Percentiles rank a stretch among this genome's conserved stretches.
These are phyloP conservation scores for Rotaria socialis DNA, from an alignment of 2,888 invertebrate species.

Conservation along the genomic window DNA sequence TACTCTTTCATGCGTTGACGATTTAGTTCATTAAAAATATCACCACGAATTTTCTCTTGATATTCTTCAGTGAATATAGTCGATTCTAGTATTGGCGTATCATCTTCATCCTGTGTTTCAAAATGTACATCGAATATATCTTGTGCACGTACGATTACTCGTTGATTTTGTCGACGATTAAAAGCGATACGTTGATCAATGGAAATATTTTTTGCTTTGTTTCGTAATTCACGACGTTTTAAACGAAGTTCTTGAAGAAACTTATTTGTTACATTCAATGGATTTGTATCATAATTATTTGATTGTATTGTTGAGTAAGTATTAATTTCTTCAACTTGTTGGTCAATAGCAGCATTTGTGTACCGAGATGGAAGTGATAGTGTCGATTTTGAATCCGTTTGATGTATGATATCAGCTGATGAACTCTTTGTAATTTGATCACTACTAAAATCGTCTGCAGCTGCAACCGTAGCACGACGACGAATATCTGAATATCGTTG, in stretches of 20 bases:
- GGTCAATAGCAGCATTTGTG: neutral
- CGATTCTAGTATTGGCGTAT: neutral
- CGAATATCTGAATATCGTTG: neutral
- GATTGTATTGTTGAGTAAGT: neutral
- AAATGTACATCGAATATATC: constrained; percentile 30
- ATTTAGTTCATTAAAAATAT: constrained; percentile 34
- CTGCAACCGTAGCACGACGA: neutral
- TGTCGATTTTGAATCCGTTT: neutral
- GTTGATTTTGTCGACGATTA: neutral
- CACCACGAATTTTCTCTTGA: constrained; percentile 3
- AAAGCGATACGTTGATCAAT: constrained; percentile 4
- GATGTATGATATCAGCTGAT: neutral
- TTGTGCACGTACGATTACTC: neutral
- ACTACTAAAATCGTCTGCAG: neutral
- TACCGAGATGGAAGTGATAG: neutral
- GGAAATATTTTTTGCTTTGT: neutral
- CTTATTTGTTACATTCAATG: neutral
- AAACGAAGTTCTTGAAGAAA: neutral
- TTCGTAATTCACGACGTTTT: constrained; percentile 25
- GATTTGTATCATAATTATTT: neutral
- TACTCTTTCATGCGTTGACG: neutral
- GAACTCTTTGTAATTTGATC: neutral
- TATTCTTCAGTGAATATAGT: neutral
- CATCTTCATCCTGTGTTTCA: neutral
- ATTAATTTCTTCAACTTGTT: neutral